phyloP scores from a whole-genome alignment of 2,797 vertebrate species.

The Lophius americanus region DNA sequence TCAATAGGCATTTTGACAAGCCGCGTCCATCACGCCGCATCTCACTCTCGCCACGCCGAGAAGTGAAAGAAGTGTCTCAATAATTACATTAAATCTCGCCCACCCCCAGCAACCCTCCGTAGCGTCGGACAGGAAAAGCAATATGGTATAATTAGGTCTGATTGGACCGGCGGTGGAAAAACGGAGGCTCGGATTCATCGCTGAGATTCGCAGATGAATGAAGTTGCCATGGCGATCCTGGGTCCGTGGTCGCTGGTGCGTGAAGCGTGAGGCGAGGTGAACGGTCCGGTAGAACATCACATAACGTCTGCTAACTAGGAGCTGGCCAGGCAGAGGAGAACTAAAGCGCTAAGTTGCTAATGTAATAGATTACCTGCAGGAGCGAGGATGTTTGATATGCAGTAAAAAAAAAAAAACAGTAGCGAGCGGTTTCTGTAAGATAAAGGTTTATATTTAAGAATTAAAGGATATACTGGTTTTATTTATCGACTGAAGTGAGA shows the following conservation, averaged over 20 bases:
- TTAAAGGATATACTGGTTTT: too few relatives aligned
- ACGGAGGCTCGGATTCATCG: constrained; percentile 78
- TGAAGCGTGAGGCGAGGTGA: constrained; percentile 87
- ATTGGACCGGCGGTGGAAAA: constrained; percentile 79
- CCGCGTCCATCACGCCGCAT: constrained; percentile 88
- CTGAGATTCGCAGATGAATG: constrained; percentile 93
- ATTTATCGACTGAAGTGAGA: too few relatives aligned
- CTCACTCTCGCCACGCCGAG: constrained; percentile 83
- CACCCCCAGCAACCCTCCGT: constrained; percentile 87
- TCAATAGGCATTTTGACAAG: constrained; percentile 95
- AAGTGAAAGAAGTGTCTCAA: constrained; percentile 91
- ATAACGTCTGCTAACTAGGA: constrained; percentile 90
- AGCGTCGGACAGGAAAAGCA: constrained; percentile 97
- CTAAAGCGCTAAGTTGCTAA: constrained; percentile 70
- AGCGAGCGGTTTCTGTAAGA: too few relatives aligned
- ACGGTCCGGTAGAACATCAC: constrained; percentile 84
- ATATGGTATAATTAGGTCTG: constrained; percentile 98
- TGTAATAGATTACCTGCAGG: constrained; percentile 78
- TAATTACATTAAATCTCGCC: constrained; percentile 89
- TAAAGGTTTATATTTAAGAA: too few relatives aligned
- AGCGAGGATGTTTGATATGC: constrained; percentile 72
- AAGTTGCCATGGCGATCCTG: constrained; percentile 92
- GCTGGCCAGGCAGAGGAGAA: constrained; percentile 75
- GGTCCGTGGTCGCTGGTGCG: constrained; percentile 88
- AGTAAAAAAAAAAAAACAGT: constrained; percentile 50